Conservation (phyloP, 2,888 invertebrate species). For the Atethmia centrago region DNA sequence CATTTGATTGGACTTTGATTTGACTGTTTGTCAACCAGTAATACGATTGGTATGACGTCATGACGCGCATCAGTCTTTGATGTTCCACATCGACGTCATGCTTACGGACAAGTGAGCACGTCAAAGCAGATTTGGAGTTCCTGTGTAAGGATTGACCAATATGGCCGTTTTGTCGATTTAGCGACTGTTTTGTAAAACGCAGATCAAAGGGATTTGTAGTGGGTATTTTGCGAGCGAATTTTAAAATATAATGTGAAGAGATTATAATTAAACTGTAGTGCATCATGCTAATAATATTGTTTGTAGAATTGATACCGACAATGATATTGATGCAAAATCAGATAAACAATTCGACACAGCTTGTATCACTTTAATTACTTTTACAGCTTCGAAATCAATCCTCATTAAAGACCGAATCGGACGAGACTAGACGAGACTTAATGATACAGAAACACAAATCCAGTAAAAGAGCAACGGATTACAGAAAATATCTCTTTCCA, state of each 20-base stretch:
- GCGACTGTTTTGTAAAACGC: conserved; percentile 26
- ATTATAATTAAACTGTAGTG: conserved; percentile 10
- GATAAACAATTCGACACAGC: neutral
- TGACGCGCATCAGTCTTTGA: conserved; percentile 57
- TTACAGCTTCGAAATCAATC: neutral
- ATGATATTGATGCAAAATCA: neutral
- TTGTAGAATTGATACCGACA: neutral
- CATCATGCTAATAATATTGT: neutral
- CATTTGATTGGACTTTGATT: conserved; percentile 91
- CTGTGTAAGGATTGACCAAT: conserved; percentile 21
- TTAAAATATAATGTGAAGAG: conserved; percentile 7
- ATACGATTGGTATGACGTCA: conserved; percentile 51
- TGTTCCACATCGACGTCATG: conserved; percentile 47
- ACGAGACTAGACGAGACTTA: neutral
- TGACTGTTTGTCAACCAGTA: conserved; percentile 76
- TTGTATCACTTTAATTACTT: neutral
- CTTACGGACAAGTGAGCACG: conserved; percentile 60
- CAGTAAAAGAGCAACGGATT: neutral
- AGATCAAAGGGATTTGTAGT: conserved; percentile 39
- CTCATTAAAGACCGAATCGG: neutral
- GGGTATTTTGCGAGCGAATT: conserved; percentile 4
- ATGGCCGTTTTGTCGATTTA: conserved; percentile 20
- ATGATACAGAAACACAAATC: neutral
- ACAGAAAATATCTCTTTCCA: neutral
- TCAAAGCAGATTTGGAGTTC: conserved; percentile 47